Percentiles rank a stretch among this genome's conserved stretches.
phyloP scores from a whole-genome alignment of 2,888 invertebrate species.

The Phyto melanocephala region DNA sequence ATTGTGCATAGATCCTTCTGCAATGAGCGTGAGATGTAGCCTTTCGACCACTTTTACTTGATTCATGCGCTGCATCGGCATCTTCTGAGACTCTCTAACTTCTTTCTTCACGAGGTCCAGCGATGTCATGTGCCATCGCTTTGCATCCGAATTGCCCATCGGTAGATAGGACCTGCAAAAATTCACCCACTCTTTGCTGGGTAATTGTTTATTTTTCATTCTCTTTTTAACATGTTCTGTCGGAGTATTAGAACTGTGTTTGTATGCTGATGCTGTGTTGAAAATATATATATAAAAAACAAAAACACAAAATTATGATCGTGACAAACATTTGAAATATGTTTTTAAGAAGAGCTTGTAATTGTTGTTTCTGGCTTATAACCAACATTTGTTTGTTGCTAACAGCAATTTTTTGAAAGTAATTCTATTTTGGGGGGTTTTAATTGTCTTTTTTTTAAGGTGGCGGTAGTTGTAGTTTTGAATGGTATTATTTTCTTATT shows the following conservation, averaged over 20 bases:
- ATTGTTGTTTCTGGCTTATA: neutral
- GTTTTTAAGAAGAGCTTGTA: constrained; percentile 50
- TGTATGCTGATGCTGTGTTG: neutral
- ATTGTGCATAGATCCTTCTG: too few relatives aligned
- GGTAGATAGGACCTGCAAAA: too few relatives aligned
- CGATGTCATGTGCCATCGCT: too few relatives aligned
- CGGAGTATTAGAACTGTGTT: constrained; percentile 7
- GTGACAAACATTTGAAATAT: constrained; percentile 61
- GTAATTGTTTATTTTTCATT: neutral
- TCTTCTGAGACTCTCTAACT: too few relatives aligned
- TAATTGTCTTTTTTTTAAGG: constrained; percentile 30
- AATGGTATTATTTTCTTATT: neutral
- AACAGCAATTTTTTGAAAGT: constrained; percentile 46
- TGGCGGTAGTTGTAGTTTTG: neutral
- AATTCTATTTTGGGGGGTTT: constrained; percentile 15
- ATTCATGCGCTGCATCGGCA: too few relatives aligned
- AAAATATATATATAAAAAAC: too few relatives aligned
- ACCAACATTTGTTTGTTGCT: constrained; percentile 14
- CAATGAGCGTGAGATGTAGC: too few relatives aligned
- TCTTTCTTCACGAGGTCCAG: too few relatives aligned
- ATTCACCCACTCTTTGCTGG: constrained; percentile 7
- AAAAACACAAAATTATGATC: constrained; percentile 47
- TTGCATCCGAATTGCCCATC: too few relatives aligned
- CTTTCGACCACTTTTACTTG: neutral
- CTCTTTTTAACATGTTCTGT: neutral